A percentile compares a stretch with the other conserved stretches of the same genome.
These are phyloP conservation scores for Lasioglossum morio DNA, from an alignment of 2,888 invertebrate species.

Conservation along the genomic window DNA sequence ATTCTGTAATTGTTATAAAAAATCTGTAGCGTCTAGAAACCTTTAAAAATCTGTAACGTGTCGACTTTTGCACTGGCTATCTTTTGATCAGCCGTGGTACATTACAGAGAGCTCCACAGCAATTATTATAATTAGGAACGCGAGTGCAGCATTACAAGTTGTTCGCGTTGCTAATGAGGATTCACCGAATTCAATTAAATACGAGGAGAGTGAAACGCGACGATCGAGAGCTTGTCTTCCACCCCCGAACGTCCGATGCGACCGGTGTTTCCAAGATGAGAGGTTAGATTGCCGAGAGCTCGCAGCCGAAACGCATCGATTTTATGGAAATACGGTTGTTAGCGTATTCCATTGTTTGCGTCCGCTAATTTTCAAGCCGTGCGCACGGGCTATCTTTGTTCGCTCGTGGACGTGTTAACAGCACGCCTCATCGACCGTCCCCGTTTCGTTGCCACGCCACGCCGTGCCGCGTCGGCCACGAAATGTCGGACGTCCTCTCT, in stretches of 20 bases:
- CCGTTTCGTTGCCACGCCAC: conserved; percentile 25
- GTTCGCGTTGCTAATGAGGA: background rate
- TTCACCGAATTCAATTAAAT: background rate
- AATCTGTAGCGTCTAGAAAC: too few relatives aligned
- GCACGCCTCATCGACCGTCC: conserved; percentile 43
- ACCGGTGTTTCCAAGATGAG: background rate
- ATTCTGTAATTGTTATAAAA: too few relatives aligned
- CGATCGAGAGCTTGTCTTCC: background rate
- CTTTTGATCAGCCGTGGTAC: too few relatives aligned
- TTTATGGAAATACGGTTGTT: conserved; percentile 34
- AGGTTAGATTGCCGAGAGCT: background rate
- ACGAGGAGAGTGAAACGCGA: background rate
- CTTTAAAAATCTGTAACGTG: too few relatives aligned
- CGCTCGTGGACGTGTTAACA: conserved; percentile 37
- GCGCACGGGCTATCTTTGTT: conserved; percentile 36
- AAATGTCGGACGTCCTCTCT: conserved; percentile 50
- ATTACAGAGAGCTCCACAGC: too few relatives aligned
- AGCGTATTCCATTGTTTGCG: conserved; percentile 30
- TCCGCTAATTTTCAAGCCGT: conserved; percentile 47
- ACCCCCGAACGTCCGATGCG: background rate
- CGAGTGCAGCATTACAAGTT: background rate
- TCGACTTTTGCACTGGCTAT: too few relatives aligned
- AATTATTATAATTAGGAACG: background rate
- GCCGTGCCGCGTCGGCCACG: conserved; percentile 14
- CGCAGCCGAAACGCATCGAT: conserved; percentile 24